These are phyloP conservation scores for Neoseiulus cucumeris DNA, from an alignment of 1,140 invertebrate species.

Conservation along the genomic window DNA sequence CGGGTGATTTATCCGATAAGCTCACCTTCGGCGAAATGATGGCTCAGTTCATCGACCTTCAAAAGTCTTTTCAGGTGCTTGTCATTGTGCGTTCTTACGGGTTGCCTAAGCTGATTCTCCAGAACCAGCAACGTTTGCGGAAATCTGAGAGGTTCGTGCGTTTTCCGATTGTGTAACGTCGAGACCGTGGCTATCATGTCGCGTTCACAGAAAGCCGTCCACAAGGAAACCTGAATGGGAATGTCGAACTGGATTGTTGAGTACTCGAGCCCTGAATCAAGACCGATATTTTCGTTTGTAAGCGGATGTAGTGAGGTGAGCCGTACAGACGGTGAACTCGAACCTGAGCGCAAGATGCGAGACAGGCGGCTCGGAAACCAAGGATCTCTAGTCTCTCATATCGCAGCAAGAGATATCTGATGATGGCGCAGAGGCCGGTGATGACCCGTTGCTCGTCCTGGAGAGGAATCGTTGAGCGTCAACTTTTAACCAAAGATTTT, in stretches of 20 bases:
- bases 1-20: no score
- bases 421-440: neutral
- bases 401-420: neutral
- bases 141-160: conserved; percentile 22
- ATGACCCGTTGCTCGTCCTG: neutral
- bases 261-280: neutral
- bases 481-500: neutral
- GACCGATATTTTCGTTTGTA: neutral
- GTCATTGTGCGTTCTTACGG: conserved; percentile 56
- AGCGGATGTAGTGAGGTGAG: neutral
- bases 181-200: neutral
- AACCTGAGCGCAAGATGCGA: neutral
- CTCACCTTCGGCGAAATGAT: conserved; percentile 40
- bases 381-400: neutral
- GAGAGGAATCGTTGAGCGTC: neutral
- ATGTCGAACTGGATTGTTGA: neutral
- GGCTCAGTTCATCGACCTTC: conserved; percentile 26
- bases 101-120: conserved; percentile 64
- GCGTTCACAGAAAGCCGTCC: conserved; percentile 6
- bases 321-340: neutral
- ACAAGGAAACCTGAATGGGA: neutral
- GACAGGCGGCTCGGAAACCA: neutral
- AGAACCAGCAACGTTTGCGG: conserved; percentile 46
- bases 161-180: neutral
- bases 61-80: neutral